Percentiles rank a stretch among this genome's conserved stretches.
These are phyloP conservation scores for Styela clava DNA, from an alignment of 23 tunicate genomes.

Conservation along the genomic window DNA sequence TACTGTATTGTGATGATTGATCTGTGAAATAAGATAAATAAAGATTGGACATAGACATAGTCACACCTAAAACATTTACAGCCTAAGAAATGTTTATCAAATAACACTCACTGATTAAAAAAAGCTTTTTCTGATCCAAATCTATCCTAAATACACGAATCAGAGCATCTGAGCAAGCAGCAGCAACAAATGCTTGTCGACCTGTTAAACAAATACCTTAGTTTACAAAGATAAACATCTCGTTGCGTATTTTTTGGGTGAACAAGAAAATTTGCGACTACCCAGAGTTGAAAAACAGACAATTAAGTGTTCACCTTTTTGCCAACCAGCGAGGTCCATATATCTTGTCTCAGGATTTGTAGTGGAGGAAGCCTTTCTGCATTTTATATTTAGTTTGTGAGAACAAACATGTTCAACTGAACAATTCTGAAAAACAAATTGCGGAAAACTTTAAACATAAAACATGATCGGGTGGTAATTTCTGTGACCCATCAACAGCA, in stretches of 20 bases:
- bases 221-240: no score
- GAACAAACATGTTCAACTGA: conserved; percentile 14
- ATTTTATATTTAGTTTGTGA: conserved; percentile 1
- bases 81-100: no score
- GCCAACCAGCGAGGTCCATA: conserved; percentile 50
- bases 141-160: conserved; percentile 27
- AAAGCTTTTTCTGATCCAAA: background rate
- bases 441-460: no score
- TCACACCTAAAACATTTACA: no score
- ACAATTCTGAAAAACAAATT: conserved; percentile 21
- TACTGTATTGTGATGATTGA: conserved; percentile 4
- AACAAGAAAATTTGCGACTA: no score
- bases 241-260: no score
- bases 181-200: conserved; percentile 29
- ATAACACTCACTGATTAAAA: background rate
- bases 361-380: background rate
- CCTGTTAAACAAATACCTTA: no score
- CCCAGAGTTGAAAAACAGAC: background rate
- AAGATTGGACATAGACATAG: no score
- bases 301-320: conserved; percentile 16
- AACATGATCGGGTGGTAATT: no score
- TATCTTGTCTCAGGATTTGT: conserved; percentile 48
- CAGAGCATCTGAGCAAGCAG: conserved; percentile 76
- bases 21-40: conserved; percentile 17
- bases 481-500: no score